phyloP scores from a whole-genome alignment of 23 tunicate genomes.

The Oikopleura albicans region DNA sequence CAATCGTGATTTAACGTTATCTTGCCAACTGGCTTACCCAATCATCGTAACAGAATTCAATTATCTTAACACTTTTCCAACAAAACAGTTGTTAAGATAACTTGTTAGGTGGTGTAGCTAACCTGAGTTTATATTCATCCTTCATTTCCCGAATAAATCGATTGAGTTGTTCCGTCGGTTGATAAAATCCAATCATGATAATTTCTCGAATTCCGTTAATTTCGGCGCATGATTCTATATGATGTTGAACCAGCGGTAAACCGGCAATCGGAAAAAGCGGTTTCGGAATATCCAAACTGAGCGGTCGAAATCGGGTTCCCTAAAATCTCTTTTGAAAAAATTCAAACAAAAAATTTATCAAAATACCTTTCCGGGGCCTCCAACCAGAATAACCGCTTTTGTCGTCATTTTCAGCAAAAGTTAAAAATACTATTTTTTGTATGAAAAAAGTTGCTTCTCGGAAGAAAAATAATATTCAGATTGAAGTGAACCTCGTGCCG shows the following conservation, averaged over 20 bases:
- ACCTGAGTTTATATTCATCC: constrained; percentile 7
- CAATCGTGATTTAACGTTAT: too few species aligned
- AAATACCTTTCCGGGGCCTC: constrained; percentile 69
- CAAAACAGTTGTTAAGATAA: too few species aligned
- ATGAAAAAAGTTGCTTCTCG: too few species aligned
- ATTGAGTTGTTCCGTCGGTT: constrained; percentile 66
- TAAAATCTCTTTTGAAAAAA: too few species aligned
- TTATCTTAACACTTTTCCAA: too few species aligned
- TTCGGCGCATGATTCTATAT: constrained; percentile 78
- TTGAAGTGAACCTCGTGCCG: too few species aligned
- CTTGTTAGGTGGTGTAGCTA: too few species aligned
- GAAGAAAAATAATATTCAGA: too few species aligned
- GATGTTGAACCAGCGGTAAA: constrained; percentile 84
- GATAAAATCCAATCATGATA: constrained; percentile 70
- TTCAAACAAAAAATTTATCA: not conserved
- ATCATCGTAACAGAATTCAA: too few species aligned
- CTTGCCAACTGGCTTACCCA: too few species aligned
- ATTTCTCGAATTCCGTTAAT: constrained; percentile 42
- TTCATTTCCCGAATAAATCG: constrained; percentile 36
- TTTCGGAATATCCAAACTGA: constrained; percentile 78
- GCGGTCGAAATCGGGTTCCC: constrained; percentile 96
- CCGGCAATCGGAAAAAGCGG: constrained; percentile 99
- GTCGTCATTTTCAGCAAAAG: constrained; percentile 22
- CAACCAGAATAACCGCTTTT: constrained; percentile 82
- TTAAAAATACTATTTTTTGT: too few species aligned